Base-by-base conservation (phyloP, 2,113 vertebrate species). In the Cryptotis parvus region DNA sequence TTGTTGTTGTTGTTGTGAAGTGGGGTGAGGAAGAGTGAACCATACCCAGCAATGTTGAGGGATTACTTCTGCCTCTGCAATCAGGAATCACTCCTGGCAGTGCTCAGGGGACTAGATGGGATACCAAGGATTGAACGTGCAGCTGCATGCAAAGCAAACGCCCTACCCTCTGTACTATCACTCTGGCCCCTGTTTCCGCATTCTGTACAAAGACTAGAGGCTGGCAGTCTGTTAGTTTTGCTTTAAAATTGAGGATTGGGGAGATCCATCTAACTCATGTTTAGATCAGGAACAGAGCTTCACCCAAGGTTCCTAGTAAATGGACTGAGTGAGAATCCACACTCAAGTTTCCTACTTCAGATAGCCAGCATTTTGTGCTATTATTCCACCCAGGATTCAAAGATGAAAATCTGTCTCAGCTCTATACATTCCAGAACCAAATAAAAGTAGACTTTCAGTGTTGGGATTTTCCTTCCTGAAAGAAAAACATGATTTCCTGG, bases 401-500 rank as follows among this genome's bases (percentile, higher is more conserved):
- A 68, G 93, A 90, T 94, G 83, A 79, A 75, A 37, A 78, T 88
- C 89, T 82, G 43, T 72, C 79, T 96, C 75, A 63, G 55, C 61
- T 63, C 84, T 88, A 81, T 93, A 83, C 45, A 87, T 91, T 90
- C 83, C 93, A 84, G 66, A 88, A 73, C 39, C 68, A 83, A 78
- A 74, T 70, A 76, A 91, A 96, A 91, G 76, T 76, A 75, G n/a
- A 61, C 72, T 69, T 94, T 89, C 77, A 77, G 20, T 91, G 68
- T 90, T 92, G n/a, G 18, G 77, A 68, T 94, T 93, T 94, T 91
- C 65, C 91, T 92, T 93, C 55, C 90, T 92, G 29, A 94, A 87
- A 85, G 55, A 52, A 80, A 94, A 78, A 70, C 31, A 4, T n/a
- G n/a, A 41, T 73, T 22, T 39, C 7, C 43, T 63, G 73, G 45